Percentiles rank a stretch among this genome's conserved stretches.
These are phyloP conservation scores for Macrochelys suwanniensis DNA, from an alignment of 2,797 vertebrate species.

Conservation along the genomic window DNA sequence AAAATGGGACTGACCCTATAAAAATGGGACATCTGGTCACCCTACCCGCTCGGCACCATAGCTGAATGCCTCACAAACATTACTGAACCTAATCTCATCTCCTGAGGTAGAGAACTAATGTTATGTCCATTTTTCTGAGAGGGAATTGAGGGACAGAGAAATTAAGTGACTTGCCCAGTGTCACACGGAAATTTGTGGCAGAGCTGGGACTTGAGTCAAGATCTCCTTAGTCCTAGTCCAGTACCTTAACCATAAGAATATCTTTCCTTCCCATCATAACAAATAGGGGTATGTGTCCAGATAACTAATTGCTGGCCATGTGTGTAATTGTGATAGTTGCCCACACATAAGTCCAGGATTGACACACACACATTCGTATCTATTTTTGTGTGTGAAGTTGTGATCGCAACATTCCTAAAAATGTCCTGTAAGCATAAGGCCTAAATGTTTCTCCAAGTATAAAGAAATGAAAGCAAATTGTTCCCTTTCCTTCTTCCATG, in stretches of 20 bases:
- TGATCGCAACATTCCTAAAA: neutral
- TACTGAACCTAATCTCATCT: neutral
- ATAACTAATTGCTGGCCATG: neutral
- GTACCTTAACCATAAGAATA: neutral
- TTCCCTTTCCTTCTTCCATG: neutral
- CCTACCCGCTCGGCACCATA: neutral
- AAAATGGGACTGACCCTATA: too few species aligned
- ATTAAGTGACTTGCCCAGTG: neutral
- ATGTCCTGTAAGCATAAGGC: neutral
- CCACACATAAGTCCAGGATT: neutral
- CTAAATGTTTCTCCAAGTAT: neutral
- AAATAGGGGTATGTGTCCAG: neutral
- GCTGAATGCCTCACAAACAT: neutral
- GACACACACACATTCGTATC: neutral
- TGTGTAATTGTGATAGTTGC: too few species aligned
- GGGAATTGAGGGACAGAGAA: neutral
- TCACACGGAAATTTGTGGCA: neutral
- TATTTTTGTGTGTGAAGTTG: neutral
- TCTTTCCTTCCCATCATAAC: neutral
- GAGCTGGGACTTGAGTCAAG: neutral
- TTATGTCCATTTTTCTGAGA: neutral
- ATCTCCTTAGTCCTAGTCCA: neutral
- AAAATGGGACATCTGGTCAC: too few species aligned
- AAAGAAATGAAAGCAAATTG: neutral
- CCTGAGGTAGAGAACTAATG: neutral